A percentile compares a stretch with the other conserved stretches of the same genome.
Conservation (phyloP, 2,113 vertebrate genomes). For the Prunella himalayana region DNA sequence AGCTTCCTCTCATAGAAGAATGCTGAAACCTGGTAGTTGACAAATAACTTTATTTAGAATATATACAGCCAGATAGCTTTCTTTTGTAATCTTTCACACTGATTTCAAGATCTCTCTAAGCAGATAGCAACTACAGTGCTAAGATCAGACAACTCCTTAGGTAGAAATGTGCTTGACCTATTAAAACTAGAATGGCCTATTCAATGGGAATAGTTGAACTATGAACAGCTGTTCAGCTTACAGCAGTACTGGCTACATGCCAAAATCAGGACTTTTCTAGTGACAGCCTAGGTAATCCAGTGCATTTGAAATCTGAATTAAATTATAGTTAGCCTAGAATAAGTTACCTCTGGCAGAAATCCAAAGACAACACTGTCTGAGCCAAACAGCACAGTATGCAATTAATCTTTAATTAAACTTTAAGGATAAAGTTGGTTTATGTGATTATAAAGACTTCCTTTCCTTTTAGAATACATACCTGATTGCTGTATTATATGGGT, state of each 20-base stretch:
- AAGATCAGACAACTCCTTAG: not conserved
- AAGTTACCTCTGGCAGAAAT: not conserved
- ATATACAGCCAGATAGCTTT: not conserved
- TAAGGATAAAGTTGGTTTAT: not conserved
- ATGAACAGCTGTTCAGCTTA: not conserved
- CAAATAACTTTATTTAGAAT: not conserved
- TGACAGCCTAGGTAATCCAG: not conserved
- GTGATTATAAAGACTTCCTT: not conserved
- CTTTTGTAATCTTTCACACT: not conserved
- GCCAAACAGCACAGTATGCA: not conserved
- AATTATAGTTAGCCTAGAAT: not conserved
- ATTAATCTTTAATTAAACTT: not conserved
- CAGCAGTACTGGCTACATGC: not conserved
- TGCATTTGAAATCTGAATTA: not conserved
- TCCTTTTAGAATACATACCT: conserved; percentile 60
- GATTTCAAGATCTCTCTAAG: not conserved
- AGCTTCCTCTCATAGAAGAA: not conserved
- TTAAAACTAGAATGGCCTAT: not conserved
- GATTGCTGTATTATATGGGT: not conserved
- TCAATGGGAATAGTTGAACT: not conserved
- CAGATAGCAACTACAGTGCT: not conserved
- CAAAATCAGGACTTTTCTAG: not conserved
- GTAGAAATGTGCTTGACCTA: not conserved
- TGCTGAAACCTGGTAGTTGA: not conserved
- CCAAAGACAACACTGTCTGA: not conserved